A percentile compares a stretch with the other conserved stretches of the same genome.
Conservation (phyloP, 1,140 invertebrate species). For the Thaumetopoea pityocampa region DNA sequence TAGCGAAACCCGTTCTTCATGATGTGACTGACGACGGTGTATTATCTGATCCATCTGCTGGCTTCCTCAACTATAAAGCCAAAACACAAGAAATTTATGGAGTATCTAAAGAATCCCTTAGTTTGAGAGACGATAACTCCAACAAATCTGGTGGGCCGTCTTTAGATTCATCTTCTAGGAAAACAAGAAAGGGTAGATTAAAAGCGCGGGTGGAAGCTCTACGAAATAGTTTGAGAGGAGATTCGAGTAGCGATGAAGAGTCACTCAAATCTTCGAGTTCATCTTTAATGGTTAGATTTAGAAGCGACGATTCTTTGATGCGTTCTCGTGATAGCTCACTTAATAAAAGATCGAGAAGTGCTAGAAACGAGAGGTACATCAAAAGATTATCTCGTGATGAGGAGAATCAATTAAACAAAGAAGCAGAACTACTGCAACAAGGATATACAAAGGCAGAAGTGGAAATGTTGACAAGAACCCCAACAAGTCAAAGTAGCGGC, state of each 20-base stretch:
- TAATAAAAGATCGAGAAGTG: slow-evolving; percentile 76
- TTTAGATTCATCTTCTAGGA: slow-evolving; percentile 74
- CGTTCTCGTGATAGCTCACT: slow-evolving; percentile 76
- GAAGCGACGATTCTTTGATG: slow-evolving; percentile 81
- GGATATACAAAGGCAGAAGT: slow-evolving; percentile 72
- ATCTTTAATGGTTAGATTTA: slow-evolving; percentile 78
- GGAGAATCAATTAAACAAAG: slow-evolving; percentile 77
- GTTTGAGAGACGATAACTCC: slow-evolving; percentile 51
- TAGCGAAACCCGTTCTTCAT: slow-evolving; percentile 54
- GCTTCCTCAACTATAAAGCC: slow-evolving; percentile 68
- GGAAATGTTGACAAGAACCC: slow-evolving; percentile 68
- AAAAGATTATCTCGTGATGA: slow-evolving; percentile 84
- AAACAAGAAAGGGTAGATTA: slow-evolving; percentile 76
- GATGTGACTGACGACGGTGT: slow-evolving; percentile 75
- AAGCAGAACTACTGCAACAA: slow-evolving; percentile 73
- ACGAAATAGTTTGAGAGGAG: slow-evolving; percentile 77
- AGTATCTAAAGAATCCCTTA: slow-evolving; percentile 55
- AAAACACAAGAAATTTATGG: slow-evolving; percentile 51
- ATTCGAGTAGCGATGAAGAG: slow-evolving; percentile 86
- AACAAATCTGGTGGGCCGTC: slow-evolving; percentile 63
- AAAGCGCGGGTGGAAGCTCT: slow-evolving; percentile 81
- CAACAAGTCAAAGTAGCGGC: slow-evolving; percentile 68
- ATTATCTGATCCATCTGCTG: slow-evolving; percentile 72
- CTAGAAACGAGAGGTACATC: slow-evolving; percentile 86
- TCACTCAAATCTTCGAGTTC: slow-evolving; percentile 79